Evolutionary conservation across 2,113 vertebrate genomes (phyloP).

Genomic region (Pionites leucogaster): DNA sequence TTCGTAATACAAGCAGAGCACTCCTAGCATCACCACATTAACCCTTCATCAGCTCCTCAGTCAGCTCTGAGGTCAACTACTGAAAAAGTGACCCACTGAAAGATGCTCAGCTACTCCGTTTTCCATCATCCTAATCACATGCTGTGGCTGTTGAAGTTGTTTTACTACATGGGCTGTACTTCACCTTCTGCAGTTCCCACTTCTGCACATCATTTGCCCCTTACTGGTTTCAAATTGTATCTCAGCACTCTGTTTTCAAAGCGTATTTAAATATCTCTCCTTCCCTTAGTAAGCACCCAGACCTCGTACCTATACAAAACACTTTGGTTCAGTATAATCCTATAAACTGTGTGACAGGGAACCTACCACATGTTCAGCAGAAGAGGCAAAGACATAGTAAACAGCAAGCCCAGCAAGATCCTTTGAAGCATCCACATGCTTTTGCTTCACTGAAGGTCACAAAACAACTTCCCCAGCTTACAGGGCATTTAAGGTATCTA

Average conservation of each 20-base stretch:
- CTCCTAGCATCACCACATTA: not conserved
- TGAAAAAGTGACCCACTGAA: not conserved
- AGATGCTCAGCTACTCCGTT: not conserved
- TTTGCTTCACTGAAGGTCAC: not conserved
- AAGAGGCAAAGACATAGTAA: not conserved
- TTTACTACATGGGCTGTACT: not conserved
- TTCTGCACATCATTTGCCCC: not conserved
- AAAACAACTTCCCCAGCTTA: not conserved
- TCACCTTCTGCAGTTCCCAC: not conserved
- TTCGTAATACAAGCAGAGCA: not conserved
- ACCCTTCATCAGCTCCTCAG: not conserved
- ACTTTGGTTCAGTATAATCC: not conserved
- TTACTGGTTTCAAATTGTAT: not conserved
- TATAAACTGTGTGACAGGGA: not conserved
- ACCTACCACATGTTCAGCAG: not conserved
- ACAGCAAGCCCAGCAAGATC: not conserved
- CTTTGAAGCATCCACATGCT: not conserved
- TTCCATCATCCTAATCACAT: not conserved
- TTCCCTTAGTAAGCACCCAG: not conserved
- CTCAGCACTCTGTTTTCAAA: not conserved
- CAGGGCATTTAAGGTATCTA: not conserved
- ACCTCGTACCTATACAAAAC: not conserved
- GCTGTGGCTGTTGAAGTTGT: not conserved
- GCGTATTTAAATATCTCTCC: not conserved
- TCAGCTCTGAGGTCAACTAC: not conserved